phyloP scores from a whole-genome alignment of 2,888 invertebrate species.

The Synanthedon vespiformis region DNA sequence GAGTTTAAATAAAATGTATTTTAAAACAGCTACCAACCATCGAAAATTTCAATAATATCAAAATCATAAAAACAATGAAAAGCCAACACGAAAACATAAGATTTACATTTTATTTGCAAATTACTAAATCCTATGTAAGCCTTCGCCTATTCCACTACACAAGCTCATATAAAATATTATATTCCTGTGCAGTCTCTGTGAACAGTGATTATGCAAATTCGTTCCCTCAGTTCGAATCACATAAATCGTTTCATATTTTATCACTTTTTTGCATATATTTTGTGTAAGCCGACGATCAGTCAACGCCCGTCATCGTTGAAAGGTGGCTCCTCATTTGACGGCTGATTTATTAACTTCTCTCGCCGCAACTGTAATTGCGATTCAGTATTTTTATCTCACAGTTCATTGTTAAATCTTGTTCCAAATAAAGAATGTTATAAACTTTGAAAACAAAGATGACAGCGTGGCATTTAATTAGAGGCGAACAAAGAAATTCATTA shows the following conservation, averaged over 20 bases:
- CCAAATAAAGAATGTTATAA: background rate
- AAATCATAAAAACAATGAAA: no score
- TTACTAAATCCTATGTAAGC: no score
- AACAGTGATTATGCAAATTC: slow-evolving; percentile 57
- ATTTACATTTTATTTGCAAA: no score
- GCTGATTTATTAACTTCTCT: slow-evolving; percentile 27
- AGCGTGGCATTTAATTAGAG: background rate
- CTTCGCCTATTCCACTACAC: background rate
- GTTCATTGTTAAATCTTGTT: background rate
- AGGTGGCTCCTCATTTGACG: slow-evolving; percentile 32
- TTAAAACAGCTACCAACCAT: no score
- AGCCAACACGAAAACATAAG: no score
- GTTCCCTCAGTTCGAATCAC: slow-evolving; percentile 40
- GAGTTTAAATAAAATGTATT: no score
- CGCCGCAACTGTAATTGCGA: background rate
- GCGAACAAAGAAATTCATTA: background rate
- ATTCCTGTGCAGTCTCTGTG: slow-evolving; percentile 33
- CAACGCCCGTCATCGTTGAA: slow-evolving; percentile 29
- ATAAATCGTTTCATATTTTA: slow-evolving; percentile 62
- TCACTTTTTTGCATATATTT: slow-evolving; percentile 53
- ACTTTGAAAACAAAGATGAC: background rate
- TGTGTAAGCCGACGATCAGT: slow-evolving; percentile 47
- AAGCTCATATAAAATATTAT: slow-evolving; percentile 20
- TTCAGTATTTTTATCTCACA: background rate
- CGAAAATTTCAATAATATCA: no score